phyloP scores from a whole-genome alignment of 1,140 invertebrate species.

The Drusus annulatus region DNA sequence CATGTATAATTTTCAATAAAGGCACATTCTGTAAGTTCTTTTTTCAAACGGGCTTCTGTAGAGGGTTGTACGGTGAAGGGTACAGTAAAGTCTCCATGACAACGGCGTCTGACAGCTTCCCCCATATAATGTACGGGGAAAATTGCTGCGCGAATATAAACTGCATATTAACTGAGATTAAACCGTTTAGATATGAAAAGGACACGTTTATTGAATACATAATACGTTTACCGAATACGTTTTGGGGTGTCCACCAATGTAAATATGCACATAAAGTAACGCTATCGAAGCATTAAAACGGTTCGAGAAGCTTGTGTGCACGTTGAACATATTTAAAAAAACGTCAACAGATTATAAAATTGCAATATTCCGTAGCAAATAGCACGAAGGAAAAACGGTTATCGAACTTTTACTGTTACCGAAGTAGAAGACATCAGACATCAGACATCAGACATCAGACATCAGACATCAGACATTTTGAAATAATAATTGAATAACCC shows the following conservation, averaged over 20 bases:
- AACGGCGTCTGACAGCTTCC: conserved; percentile 30
- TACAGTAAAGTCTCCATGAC: background rate
- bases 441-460: too few relatives aligned
- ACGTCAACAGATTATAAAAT: too few relatives aligned
- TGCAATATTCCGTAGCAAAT: too few relatives aligned
- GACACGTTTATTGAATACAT: conserved; percentile 35
- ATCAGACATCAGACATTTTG: too few relatives aligned
- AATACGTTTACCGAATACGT: conserved; percentile 1
- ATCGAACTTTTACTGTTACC: too few relatives aligned
- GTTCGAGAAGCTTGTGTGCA: too few relatives aligned
- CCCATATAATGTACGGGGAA: conserved; percentile 27
- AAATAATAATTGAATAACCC: too few relatives aligned
- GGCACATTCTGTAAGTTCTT: background rate
- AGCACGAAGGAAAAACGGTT: too few relatives aligned
- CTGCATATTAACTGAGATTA: conserved; percentile 45
- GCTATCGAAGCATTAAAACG: too few relatives aligned
- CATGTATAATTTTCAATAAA: background rate
- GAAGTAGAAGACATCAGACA: too few relatives aligned
- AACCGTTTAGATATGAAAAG: conserved; percentile 42
- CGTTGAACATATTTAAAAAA: too few relatives aligned
- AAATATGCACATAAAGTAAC: too few relatives aligned
- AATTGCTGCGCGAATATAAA: conserved; percentile 37
- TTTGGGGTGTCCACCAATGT: background rate
- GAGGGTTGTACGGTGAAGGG: background rate
- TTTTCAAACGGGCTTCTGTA: background rate